Evolutionary conservation across 2,797 vertebrate species (phyloP), one percentile per base, ranked within the genome.

Genomic region (Adrianichthys oophorus): DNA sequence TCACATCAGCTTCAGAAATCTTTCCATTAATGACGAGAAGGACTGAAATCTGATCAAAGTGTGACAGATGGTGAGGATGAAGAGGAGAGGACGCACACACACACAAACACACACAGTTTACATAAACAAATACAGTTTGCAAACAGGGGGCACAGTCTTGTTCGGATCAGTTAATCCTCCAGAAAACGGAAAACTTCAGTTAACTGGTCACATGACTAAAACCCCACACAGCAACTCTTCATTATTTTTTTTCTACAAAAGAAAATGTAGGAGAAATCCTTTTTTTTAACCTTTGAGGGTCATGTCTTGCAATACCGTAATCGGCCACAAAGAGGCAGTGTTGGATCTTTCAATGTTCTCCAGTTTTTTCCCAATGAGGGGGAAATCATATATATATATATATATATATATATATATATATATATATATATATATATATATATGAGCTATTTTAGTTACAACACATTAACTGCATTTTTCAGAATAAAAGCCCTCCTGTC

Each of bases 101-200:
- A 61, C 62, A 54, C 23, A 85, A 66, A 80, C 47, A 61, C 62
- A 56, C 23, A 85, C 68, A 80, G 56, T 72, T 72, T 48, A 65
- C 70, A 65, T 21, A 60, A 56, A 65, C 3, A 90, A 85, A 76
- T 86, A 85, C 82, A 88, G 80, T 84, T 85, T 89, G 83, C 80
- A 90, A 89, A 88, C 85, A 87, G 71, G 81, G 87, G 85, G 84
- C 87, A 86, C 76, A 45, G 75, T 87, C 81, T 90, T 83, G 73
- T 72, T 49, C 75, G 83, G 74, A 70, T 76, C 79, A 75, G 64
- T 83, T 83, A 67, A 79, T 70, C 64, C 55, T 79, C 83, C 65
- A 76, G 61, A 50, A 52, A 56, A 69, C 77, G 75, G 41, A 74
- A 76, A 84, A 82, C 21, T 15, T 13, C 2, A 26, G 19, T 26